These are phyloP conservation scores for Drosophila lini DNA, from an alignment of 1,140 invertebrate genomes.

Conservation along the genomic window DNA sequence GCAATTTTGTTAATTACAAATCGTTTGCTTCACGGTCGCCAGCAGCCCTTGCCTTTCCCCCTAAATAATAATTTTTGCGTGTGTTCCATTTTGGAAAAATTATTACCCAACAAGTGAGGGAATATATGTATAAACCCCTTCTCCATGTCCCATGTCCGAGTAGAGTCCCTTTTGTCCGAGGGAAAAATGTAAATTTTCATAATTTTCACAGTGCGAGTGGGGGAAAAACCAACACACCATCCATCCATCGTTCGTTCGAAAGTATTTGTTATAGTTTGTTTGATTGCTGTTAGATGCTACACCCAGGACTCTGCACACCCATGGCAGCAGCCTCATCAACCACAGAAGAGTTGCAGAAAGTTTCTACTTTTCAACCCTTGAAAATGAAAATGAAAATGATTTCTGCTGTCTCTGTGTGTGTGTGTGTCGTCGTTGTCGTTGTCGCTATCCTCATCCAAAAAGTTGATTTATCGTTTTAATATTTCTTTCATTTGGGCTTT, in stretches of 20 bases:
- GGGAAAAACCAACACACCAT: neutral
- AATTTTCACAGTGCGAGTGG: constrained; percentile 50
- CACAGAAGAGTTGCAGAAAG: constrained; percentile 48
- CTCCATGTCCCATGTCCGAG: neutral
- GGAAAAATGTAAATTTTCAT: constrained; percentile 79
- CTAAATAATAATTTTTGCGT: neutral
- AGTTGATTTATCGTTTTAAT: constrained; percentile 82
- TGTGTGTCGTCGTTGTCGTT: neutral
- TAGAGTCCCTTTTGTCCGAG: constrained; percentile 22
- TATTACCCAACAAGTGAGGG: constrained; percentile 7
- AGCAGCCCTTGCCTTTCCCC: neutral
- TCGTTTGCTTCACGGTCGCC: constrained; percentile 65
- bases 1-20: constrained; percentile 85
- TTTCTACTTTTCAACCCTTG: constrained; percentile 52
- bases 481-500: constrained; percentile 53
- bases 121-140: neutral
- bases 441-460: constrained; percentile 53
- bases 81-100: constrained; percentile 2
- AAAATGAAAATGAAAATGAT: constrained; percentile 65
- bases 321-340: constrained; percentile 36
- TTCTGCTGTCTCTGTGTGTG: constrained; percentile 29
- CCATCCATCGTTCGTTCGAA: constrained; percentile 3
- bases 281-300: constrained; percentile 55
- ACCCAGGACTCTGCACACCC: neutral
- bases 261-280: constrained; percentile 67